Evolutionary conservation across 2,888 invertebrate species (phyloP), one percentile per base, ranked within the genome.

Genomic region (Eupelmus urozonus): DNA sequence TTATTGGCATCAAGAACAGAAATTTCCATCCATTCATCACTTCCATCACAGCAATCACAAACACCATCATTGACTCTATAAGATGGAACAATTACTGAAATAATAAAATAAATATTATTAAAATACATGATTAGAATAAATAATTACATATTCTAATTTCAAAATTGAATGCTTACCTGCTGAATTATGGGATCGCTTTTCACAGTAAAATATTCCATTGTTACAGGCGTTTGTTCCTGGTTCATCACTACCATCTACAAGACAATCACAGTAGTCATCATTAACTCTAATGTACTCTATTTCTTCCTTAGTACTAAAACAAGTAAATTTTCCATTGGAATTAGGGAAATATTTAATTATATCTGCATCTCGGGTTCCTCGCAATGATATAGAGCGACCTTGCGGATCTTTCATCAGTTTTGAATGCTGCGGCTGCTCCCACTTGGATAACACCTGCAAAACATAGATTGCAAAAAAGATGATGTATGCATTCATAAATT

Each of bases 41-140:
- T 95, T n/a, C 96, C 96, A 90, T 97, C 97, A 89, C 96, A 97
- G 86, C 97, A 97, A 90, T 97, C 97, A 91, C 98, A 98, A 82
- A 98, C 94, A 7, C 96, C 96, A 92, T 98, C 98, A 90, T 98
- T 97, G 0, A 99, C 95, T 87, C 95, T 92, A 81, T 94, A 94
- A 0, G 97, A 96, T 11, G 95, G 93, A 82, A 96, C 92, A 74
- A 77, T 85, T 81, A 90, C 90, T 86, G 0, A 59, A 73, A 69
- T 60, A 49, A 63, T n/a, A 27, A 60, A 42, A 34, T 7, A 7
- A 27, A 42, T 5, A 18, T 69, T 57, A 57, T 25, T 42, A 29
- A 66, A 70, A 71, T 57, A 23, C 11, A 40, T 49, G n/a, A n/a
- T 34, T 34, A 55, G 13, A 20, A 0, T 49, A 29, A 73, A 29